Conservation (phyloP, 2,797 vertebrate genomes). For the Hippopotamyrus pictus region DNA sequence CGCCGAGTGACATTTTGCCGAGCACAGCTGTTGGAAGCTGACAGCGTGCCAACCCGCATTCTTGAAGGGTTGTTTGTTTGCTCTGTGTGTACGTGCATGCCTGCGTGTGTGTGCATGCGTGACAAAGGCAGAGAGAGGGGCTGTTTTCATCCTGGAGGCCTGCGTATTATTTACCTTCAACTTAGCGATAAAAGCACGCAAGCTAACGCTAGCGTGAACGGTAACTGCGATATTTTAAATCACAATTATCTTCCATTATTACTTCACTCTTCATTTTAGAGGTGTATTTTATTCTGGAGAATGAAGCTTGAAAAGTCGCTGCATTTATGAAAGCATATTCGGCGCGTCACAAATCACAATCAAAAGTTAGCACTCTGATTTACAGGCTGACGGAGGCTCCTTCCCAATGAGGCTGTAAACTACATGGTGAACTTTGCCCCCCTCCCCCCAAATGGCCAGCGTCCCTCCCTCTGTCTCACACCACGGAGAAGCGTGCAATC, state of each 20-base stretch:
- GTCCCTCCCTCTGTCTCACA: not conserved
- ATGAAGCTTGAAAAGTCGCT: not conserved
- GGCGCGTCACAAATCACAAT: not conserved
- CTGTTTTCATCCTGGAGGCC: not conserved
- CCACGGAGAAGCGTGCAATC: not conserved
- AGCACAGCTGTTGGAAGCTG: slow-evolving; percentile 62
- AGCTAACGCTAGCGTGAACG: not conserved
- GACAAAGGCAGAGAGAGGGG: not conserved
- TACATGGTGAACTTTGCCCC: not conserved
- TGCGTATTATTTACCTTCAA: not conserved
- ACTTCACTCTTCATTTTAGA: not conserved
- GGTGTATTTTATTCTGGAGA: not conserved
- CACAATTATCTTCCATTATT: not conserved
- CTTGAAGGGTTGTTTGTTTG: slow-evolving; percentile 62
- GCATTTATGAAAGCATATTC: not conserved
- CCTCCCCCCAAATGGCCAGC: not conserved
- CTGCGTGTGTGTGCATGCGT: not conserved
- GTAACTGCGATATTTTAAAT: not conserved
- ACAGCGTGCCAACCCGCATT: slow-evolving; percentile 62
- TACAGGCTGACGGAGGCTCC: not conserved
- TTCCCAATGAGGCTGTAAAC: not conserved
- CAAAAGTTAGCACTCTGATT: not conserved
- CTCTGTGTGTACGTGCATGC: slow-evolving; percentile 21
- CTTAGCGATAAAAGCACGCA: not conserved
- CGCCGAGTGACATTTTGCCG: slow-evolving; percentile 63